Evolutionary conservation across 2,797 vertebrate species (phyloP).

Genomic region (Acestrorhynchus altus): DNA sequence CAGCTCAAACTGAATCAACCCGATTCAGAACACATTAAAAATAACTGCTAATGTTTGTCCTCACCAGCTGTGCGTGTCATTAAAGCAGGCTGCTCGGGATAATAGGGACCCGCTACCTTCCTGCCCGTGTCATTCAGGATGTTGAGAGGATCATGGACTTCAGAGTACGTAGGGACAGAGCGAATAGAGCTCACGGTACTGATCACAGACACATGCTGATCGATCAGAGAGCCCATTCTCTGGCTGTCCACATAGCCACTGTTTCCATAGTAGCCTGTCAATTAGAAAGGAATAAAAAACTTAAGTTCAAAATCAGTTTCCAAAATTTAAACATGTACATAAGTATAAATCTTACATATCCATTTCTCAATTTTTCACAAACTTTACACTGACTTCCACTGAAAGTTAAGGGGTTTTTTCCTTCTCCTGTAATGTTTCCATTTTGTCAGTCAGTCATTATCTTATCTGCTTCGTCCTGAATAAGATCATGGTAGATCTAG

Average conservation of each 20-base stretch:
- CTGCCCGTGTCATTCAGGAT: conserved; percentile 88
- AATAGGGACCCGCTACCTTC: conserved; percentile 82
- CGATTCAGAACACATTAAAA: neutral
- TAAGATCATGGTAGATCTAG: too few species aligned
- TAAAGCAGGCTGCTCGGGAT: conserved; percentile 77
- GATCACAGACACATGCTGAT: conserved; percentile 97
- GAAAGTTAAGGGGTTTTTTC: too few species aligned
- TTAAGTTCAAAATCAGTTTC: neutral
- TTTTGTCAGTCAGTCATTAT: too few species aligned
- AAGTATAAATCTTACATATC: too few species aligned
- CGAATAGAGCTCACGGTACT: conserved; percentile 90
- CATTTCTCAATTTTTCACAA: too few species aligned
- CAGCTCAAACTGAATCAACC: too few species aligned
- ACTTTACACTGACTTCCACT: too few species aligned
- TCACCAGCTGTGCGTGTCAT: conserved; percentile 78
- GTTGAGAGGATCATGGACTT: conserved; percentile 94
- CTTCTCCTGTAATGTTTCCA: too few species aligned
- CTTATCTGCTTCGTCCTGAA: too few species aligned
- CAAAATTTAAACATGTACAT: too few species aligned
- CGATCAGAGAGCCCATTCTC: conserved; percentile 89
- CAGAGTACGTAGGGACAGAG: conserved; percentile 80
- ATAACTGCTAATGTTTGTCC: neutral
- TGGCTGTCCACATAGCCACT: conserved; percentile 85
- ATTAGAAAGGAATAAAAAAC: neutral
- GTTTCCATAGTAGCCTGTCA: conserved; percentile 88